Base-by-base conservation (phyloP, 2,797 vertebrate genomes). In the Silurus aristotelis region DNA sequence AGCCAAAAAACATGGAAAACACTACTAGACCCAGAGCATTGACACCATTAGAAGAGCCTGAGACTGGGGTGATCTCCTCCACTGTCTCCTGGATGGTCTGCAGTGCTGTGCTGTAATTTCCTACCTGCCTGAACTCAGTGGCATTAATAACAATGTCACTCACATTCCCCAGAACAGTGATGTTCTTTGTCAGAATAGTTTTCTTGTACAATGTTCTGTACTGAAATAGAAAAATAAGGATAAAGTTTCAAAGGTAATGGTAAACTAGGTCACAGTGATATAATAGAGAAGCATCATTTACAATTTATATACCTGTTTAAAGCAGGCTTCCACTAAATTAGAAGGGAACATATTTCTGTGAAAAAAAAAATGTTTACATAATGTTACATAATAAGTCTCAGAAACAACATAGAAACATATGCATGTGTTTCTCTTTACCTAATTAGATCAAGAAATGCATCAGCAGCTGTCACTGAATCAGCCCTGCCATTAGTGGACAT, bases 271-370 rank as follows among this genome's bases (percentile, higher is more conserved):
- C 6, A 6, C 14, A 12, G 38, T 5, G 20, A 75, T 55, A 75
- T 76, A 56, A 52, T 56, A 58, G 15, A 19, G 52, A 76, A 56
- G 73, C 52, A 76, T 56, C n/a, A 55, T 8, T 25, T 6, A 56
- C 31, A 8, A 17, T 48, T 31, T 2, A 27, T 94, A 92, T 92
- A 99, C 98, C 98, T 99, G 98, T 94, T 97, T 97, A 93, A 99
- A 99, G 93, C 97, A 99, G 75, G 98, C 98, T 93, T 99, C 98
- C 82, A 99, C 96, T 83, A 99, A 94, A 93, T 99, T 99, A 61
- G 97, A 97, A 0, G 98, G 98, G 92, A 99, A 98, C 98, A 99
- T 99, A 91, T 99, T 99, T 94, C 98, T 99, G 92, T 83, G 9
- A 8, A 70, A 82, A 82, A 20, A 82, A 72, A 72, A 63, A 25